Base-by-base conservation (phyloP, 2,888 invertebrate genomes). In the Neoscelio sp. region DNA sequence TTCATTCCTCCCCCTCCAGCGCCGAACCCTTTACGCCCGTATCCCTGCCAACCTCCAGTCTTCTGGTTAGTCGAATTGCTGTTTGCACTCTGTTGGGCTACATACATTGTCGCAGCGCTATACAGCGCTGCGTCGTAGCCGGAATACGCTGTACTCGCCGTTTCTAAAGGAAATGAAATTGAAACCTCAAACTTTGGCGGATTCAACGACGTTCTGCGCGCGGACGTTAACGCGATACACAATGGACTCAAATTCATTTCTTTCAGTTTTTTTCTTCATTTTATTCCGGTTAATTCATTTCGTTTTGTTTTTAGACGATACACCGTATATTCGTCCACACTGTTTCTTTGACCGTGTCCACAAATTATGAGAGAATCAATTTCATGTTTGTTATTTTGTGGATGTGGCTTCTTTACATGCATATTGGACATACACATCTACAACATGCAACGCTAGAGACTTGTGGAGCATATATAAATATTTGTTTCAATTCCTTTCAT, bases 111-210 rank as follows among this genome's bases (percentile, higher is more conserved):
- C 82, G 98, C 98, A 82, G 98, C 98, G 91, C 96, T 97, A 92
- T 98, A 98, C 83, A 98, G 93, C 85, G 98, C 98, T 84, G 97
- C 96, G 93, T 98, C 97, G 92, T 98, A 98, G 89, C 97, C 97
- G 87, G 96, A 94, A 92, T 95, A 95, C 83, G 93, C 93, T 86
- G 94, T 94, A 89, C 94, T 93, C 87, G 94, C 94, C 87, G 94
- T 91, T 86, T 93, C 92, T 89, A 89, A 84, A 84, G 87, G 87
- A 89, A 88, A 89, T 87, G 84, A 89, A 89, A 89, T 87, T 88
- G 87, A 88, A 84, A 88, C 89, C 89, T 88, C 88, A 77, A 87
- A 84, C 86, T 86, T 85, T 84, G 85, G 84, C 85, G 86, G 84
- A 86, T 54, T 58, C 46, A 5, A 33, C 15, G n/a, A 33, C 8